Base-by-base conservation (phyloP, 2,888 invertebrate species). In the Idaea aversata region DNA sequence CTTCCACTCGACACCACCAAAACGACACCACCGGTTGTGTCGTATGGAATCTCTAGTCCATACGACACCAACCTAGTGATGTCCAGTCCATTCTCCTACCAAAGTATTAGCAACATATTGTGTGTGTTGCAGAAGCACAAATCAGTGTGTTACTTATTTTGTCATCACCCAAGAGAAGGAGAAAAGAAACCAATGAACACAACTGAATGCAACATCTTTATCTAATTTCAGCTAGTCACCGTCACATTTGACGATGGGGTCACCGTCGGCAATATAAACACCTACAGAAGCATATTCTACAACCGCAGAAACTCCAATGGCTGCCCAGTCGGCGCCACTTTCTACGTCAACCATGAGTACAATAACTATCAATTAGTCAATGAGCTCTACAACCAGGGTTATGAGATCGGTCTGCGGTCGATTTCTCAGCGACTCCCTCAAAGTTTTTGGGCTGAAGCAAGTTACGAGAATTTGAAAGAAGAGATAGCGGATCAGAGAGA, bases 301-400 rank as follows among this genome's bases (percentile, higher is more conserved):
- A 80, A 84, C 15, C 85, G 95, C 0, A 77, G 61, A 4, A 97
- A 97, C 84, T 95, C 94, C 0, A 95, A 97, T 79, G 93, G 93
- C 1, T 95, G 95, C 67, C 91, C 92, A 0, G 93, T 94, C 0
- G 93, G 94, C 0, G 94, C 93, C 58, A 96, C 96, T 0, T 95
- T 96, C 85, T 97, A 94, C 81, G 91, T 96, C 38, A 95, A 94
- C 57, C 96, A 97, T 76, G 95, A 96, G 70, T 96, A 96, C 80
- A 95, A 95, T 0, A 94, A 96, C 83, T 96, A 96, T 76, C 83
- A 88, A 5, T 75, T 92, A 15, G 91, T 95, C 3, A 94, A 95
- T 75, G 92, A 94, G 63, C 87, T 96, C 0, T 94, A 94, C 76
- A 89, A 88, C 67, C 68, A 69, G 2, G 91, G 96, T 0, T 95